Evolutionary conservation across 2,888 invertebrate genomes (phyloP), one percentile per base, ranked within the genome.

Genomic region (Netelia melanura): DNA sequence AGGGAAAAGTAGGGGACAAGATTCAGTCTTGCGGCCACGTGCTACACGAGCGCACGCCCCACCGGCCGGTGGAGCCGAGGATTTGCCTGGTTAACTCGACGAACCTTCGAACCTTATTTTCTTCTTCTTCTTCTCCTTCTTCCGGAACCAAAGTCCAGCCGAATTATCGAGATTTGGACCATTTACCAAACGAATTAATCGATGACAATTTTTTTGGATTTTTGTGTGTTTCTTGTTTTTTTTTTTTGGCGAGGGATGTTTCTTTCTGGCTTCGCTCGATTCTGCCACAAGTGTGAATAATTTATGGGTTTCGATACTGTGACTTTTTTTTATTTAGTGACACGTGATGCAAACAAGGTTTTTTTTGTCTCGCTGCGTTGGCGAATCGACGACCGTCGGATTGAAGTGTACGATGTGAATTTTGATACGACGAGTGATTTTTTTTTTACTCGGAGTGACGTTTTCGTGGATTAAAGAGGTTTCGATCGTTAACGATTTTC

Each of bases 1-100:
- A 77, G 87, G 87, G 84, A 83, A 88, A 92, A 91, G 92, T 92
- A 92, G 93, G 93, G 92, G 92, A 91, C 82, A 80, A 83, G 85
- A 85, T 89, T 92, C 93, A 93, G 93, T 93, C 93, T 93, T 90
- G 91, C 91, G 91, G 92, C 93, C 93, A 92, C 93, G 93, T 93
- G 93, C 93, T 93, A 91, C 91, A 92, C 91, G 93, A 92, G 91
- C 92, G 92, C 93, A 92, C 92, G 92, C 92, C 91, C 91, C 90
- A 92, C 92, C 92, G 91, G 92, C 91, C 91, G 91, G 91, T 91
- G 88, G 89, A 87, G 88, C 89, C 89, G 78, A 87, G 82, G 72
- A 65, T 54, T 10, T 14, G 17, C 25, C 14, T 14, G 30, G 25
- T 38, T 38, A 21, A 21, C 21, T 21, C 21, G 21, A 21, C 21